Base-by-base conservation (phyloP, 2,888 invertebrate species). In the Parelbella ahira region DNA sequence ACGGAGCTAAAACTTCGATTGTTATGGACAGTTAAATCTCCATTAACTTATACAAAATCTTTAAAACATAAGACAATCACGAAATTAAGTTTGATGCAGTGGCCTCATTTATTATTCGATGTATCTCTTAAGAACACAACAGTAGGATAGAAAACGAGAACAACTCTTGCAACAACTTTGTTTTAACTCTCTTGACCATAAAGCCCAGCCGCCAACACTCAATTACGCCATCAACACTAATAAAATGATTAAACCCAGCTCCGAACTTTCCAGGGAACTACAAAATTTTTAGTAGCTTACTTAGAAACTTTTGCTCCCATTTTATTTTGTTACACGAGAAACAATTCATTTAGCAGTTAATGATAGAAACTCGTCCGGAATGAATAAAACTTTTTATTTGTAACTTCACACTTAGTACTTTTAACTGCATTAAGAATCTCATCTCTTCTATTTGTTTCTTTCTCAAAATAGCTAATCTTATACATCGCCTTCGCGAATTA, bases 91-190 rank as follows among this genome's bases (percentile, higher is more conserved):
- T n/a, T n/a, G n/a, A n/a, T n/a, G n/a, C n/a, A n/a, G n/a, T n/a
- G n/a, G n/a, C n/a, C n/a, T n/a, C n/a, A n/a, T n/a, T n/a, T n/a
- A n/a, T n/a, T n/a, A n/a, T n/a, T n/a, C n/a, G n/a, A n/a, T n/a
- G n/a, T n/a, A n/a, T n/a, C n/a, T n/a, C n/a, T n/a, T n/a, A n/a
- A n/a, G n/a, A n/a, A n/a, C n/a, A n/a, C n/a, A n/a, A n/a, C n/a
- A n/a, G n/a, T n/a, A n/a, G n/a, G n/a, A n/a, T n/a, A n/a, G n/a
- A n/a, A n/a, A n/a, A n/a, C n/a, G n/a, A n/a, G n/a, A n/a, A n/a
- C n/a, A n/a, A n/a, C n/a, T n/a, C 42, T 34, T 23, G 23, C 28
- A 42, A 42, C 34, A 42, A 42, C 34, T 36, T 42, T 42, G 42
- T 36, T 36, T 33, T 15, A 34, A 30, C 23, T 18, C 21, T 27